Percentiles rank a stretch among this genome's conserved stretches.
These are phyloP conservation scores for Eurytoma adleriae DNA, from an alignment of 2,888 invertebrate species.

Conservation along the genomic window DNA sequence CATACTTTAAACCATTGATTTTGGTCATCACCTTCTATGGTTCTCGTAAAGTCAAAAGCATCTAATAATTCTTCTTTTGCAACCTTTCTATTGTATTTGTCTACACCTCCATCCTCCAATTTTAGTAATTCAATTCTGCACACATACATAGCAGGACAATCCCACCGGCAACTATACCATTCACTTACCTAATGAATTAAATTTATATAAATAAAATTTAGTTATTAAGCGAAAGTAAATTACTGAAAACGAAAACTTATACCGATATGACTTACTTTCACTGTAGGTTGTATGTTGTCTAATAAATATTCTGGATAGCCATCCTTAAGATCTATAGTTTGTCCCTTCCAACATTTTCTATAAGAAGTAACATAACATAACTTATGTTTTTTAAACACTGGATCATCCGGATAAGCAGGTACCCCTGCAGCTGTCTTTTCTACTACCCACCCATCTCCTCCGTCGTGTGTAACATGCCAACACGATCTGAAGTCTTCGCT, in stretches of 20 bases:
- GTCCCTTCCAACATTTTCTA: slow-evolving; percentile 75
- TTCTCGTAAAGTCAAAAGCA: slow-evolving; percentile 58
- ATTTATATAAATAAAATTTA: slow-evolving; percentile 25
- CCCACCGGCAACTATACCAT: slow-evolving; percentile 68
- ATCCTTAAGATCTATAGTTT: slow-evolving; percentile 74
- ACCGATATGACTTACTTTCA: slow-evolving; percentile 70
- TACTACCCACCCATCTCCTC: slow-evolving; percentile 76
- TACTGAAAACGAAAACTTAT: slow-evolving; percentile 5
- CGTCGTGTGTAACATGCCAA: slow-evolving; percentile 74
- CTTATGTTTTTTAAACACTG: slow-evolving; percentile 74
- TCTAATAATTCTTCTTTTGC: slow-evolving; percentile 57
- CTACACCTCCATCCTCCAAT: slow-evolving; percentile 14
- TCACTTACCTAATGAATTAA: slow-evolving; percentile 65
- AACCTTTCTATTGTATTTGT: background rate
- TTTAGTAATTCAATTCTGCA: slow-evolving; percentile 61
- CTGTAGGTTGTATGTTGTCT: slow-evolving; percentile 77
- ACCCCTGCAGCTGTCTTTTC: slow-evolving; percentile 77
- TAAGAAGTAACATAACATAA: slow-evolving; percentile 80
- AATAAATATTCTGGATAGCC: slow-evolving; percentile 75
- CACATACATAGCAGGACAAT: slow-evolving; percentile 67
- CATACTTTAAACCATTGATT: slow-evolving; percentile 68
- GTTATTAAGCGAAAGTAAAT: background rate
- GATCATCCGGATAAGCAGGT: slow-evolving; percentile 74
- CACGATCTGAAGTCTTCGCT: slow-evolving; percentile 56
- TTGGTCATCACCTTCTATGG: slow-evolving; percentile 61